phyloP scores from a whole-genome alignment of 2,888 invertebrate genomes.

The Eurois occulta region DNA sequence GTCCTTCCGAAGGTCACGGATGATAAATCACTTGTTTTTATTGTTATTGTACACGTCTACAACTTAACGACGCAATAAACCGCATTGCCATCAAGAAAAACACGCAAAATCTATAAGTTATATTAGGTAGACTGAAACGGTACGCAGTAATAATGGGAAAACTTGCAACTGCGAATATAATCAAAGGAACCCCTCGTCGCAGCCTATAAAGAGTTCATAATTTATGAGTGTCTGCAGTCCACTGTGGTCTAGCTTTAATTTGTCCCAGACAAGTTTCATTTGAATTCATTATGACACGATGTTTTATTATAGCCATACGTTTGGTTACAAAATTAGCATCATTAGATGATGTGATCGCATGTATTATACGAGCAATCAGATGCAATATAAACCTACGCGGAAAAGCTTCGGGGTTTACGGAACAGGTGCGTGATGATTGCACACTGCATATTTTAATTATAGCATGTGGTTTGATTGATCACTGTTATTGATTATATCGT shows the following conservation, averaged over 20 bases:
- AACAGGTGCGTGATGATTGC: slow-evolving; percentile 62
- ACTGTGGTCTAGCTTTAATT: slow-evolving; percentile 71
- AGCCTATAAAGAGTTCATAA: slow-evolving; percentile 73
- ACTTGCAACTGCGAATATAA: slow-evolving; percentile 71
- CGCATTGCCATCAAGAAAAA: slow-evolving; percentile 27
- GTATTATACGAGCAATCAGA: slow-evolving; percentile 61
- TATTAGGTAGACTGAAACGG: slow-evolving; percentile 27
- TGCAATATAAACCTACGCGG: slow-evolving; percentile 73
- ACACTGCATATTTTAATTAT: slow-evolving; percentile 64
- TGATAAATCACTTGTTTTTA: slow-evolving; percentile 61
- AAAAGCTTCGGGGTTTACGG: slow-evolving; percentile 65
- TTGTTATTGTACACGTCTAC: slow-evolving; percentile 41
- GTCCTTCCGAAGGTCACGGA: slow-evolving; percentile 60
- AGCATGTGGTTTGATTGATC: slow-evolving; percentile 60
- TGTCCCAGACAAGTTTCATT: slow-evolving; percentile 70
- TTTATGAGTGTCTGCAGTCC: slow-evolving; percentile 76
- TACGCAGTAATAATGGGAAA: slow-evolving; percentile 72
- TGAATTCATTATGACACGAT: slow-evolving; percentile 67
- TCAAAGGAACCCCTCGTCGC: slow-evolving; percentile 62
- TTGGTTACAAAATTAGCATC: slow-evolving; percentile 59
- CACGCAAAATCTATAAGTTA: slow-evolving; percentile 25
- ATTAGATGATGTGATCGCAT: slow-evolving; percentile 66
- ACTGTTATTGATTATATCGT: slow-evolving; percentile 62
- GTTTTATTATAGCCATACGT: slow-evolving; percentile 55
- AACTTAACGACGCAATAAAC: slow-evolving; percentile 46